These are phyloP conservation scores for Autographa gamma DNA, from an alignment of 2,888 invertebrate genomes.

Conservation along the genomic window DNA sequence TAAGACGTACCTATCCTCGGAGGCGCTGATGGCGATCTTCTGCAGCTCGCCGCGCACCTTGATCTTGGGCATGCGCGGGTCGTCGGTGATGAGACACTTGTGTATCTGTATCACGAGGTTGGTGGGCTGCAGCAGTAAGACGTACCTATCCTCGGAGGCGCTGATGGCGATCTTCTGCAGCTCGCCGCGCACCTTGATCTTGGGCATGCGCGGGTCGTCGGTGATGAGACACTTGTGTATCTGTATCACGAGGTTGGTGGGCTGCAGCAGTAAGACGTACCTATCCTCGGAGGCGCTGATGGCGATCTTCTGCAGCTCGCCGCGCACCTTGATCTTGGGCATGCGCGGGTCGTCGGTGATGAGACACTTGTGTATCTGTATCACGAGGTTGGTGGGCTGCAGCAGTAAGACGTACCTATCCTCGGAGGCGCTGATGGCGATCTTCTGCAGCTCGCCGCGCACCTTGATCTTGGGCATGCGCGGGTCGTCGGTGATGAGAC, in stretches of 20 bases:
- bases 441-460: slow-evolving; percentile 90
- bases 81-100: slow-evolving; percentile 96
- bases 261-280: slow-evolving; percentile 91
- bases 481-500: slow-evolving; percentile 96
- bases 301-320: slow-evolving; percentile 91
- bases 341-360: slow-evolving; percentile 97
- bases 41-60: slow-evolving; percentile 92
- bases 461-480: slow-evolving; percentile 96
- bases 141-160: slow-evolving; percentile 90
- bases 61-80: slow-evolving; percentile 96
- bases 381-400: slow-evolving; percentile 91
- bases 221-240: slow-evolving; percentile 96
- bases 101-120: slow-evolving; percentile 93
- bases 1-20: slow-evolving; percentile 90
- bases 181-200: slow-evolving; percentile 92
- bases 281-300: slow-evolving; percentile 91
- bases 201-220: slow-evolving; percentile 97
- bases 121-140: slow-evolving; percentile 93
- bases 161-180: slow-evolving; percentile 92
- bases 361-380: slow-evolving; percentile 95
- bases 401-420: slow-evolving; percentile 91
- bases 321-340: slow-evolving; percentile 94
- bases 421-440: slow-evolving; percentile 91
- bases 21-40: slow-evolving; percentile 91
- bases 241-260: slow-evolving; percentile 92